These are phyloP conservation scores for Cotesia typhae DNA, from an alignment of 1,140 invertebrate species.

Conservation along the genomic window DNA sequence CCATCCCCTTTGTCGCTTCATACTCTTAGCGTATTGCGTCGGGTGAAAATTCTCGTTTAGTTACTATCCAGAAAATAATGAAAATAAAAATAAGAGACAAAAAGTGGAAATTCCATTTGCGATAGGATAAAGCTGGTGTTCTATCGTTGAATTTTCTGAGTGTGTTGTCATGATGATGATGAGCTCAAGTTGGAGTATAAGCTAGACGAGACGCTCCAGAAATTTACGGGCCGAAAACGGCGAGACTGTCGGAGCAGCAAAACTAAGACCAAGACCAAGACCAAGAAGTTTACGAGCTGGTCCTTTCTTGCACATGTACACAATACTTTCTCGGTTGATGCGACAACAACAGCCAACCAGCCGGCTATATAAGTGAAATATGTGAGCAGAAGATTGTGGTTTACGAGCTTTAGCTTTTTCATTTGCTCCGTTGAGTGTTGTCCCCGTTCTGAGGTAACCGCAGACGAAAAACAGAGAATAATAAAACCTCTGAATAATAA, in stretches of 20 bases:
- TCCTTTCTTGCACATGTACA: not conserved
- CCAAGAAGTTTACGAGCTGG: constrained; percentile 22
- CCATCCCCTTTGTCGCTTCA: constrained; percentile 15
- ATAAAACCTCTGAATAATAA: not conserved
- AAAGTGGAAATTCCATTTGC: constrained; percentile 33
- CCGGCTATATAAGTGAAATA: constrained; percentile 36
- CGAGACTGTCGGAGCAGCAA: constrained; percentile 12
- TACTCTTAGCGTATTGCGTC: constrained; percentile 14
- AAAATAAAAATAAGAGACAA: not conserved
- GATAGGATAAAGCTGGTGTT: constrained; percentile 6
- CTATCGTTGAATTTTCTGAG: too few relatives aligned
- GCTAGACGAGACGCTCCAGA: constrained; percentile 24
- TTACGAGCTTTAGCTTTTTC: constrained; percentile 35
- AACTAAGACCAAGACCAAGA: not conserved
- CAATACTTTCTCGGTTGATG: constrained; percentile 7
- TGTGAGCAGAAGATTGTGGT: constrained; percentile 40
- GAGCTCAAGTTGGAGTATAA: constrained; percentile 4
- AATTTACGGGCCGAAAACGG: constrained; percentile 24
- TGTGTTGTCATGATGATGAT: constrained; percentile 8
- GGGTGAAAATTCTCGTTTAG: constrained; percentile 25
- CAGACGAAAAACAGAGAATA: constrained; percentile 5
- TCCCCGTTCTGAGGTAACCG: constrained; percentile 21
- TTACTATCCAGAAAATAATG: too few relatives aligned
- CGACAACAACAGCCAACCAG: too few relatives aligned
- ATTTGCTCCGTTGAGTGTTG: constrained; percentile 20